Conservation (phyloP, 2,888 invertebrate species). For the Plutella xylostella region DNA sequence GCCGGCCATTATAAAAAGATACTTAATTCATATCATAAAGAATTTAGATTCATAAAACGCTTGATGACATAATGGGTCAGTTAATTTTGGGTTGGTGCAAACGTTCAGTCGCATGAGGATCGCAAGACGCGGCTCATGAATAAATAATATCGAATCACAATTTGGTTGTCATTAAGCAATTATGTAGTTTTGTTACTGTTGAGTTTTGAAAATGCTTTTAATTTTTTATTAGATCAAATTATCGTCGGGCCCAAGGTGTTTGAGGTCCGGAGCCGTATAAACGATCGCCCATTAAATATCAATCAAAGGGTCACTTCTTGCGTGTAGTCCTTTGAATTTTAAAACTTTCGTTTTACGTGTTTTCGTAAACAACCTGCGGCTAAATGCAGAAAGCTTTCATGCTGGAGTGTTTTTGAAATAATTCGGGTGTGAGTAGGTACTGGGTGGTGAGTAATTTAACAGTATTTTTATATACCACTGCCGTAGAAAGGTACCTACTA, state of each 20-base stretch:
- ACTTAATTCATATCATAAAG: slow-evolving; percentile 24
- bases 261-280: slow-evolving; percentile 36
- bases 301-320: slow-evolving; percentile 32
- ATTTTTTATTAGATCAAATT: slow-evolving; percentile 65
- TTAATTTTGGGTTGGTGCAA: slow-evolving; percentile 56
- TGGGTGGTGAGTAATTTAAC: too few species aligned
- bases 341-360: slow-evolving; percentile 1
- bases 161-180: slow-evolving; percentile 62
- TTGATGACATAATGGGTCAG: slow-evolving; percentile 64
- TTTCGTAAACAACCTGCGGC: too few species aligned
- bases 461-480: too few species aligned
- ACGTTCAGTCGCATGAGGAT: slow-evolving; percentile 45
- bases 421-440: too few species aligned
- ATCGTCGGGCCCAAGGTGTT: slow-evolving; percentile 50
- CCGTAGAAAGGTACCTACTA: too few species aligned
- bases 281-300: slow-evolving; percentile 57
- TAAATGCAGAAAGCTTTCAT: too few species aligned
- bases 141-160: slow-evolving; percentile 64
- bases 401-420: too few species aligned
- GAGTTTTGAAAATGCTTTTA: slow-evolving; percentile 66
- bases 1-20: slow-evolving; percentile 12
- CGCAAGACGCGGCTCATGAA: slow-evolving; percentile 51
- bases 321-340: slow-evolving; percentile 8
- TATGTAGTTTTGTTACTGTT: slow-evolving; percentile 57
- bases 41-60: slow-evolving; percentile 61